Evolutionary conservation across 2,113 vertebrate genomes (phyloP).

Genomic region (Apistogramma diplotaenia): DNA sequence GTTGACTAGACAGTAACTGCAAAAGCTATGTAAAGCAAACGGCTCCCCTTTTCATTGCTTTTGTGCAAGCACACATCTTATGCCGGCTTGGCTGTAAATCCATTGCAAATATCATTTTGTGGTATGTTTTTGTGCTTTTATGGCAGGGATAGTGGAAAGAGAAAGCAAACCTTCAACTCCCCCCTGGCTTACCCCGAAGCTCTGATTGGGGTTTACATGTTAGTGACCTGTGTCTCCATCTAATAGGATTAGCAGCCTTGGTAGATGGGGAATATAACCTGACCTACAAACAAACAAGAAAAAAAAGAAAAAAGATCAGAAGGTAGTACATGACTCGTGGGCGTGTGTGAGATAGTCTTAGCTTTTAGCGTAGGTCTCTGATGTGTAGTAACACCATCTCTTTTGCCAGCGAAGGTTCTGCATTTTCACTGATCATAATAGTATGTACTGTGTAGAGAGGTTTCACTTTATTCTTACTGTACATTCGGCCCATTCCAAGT

Average conservation of each 20-base stretch:
- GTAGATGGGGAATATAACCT: not conserved
- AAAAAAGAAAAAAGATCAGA: not conserved
- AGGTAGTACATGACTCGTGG: not conserved
- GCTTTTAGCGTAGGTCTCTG: not conserved
- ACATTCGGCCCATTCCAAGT: slow-evolving; percentile 2
- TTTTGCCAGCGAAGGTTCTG: not conserved
- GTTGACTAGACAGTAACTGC: not conserved
- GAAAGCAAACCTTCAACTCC: not conserved
- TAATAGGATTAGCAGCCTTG: not conserved
- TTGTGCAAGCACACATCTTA: not conserved
- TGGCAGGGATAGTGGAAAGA: not conserved
- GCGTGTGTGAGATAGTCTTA: not conserved
- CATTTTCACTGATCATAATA: not conserved
- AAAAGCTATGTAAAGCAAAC: not conserved
- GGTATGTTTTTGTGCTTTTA: not conserved
- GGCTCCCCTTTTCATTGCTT: not conserved
- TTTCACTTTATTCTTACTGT: not conserved
- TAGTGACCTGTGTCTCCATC: not conserved
- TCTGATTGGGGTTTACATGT: not conserved
- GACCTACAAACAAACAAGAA: not conserved
- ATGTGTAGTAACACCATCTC: not conserved
- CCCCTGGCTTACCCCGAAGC: not conserved
- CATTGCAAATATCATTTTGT: not conserved
- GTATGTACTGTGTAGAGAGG: not conserved
- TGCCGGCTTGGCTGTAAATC: not conserved